These are phyloP conservation scores for Gymnocypris eckloni DNA, from an alignment of 2,797 vertebrate genomes.

Conservation along the genomic window DNA sequence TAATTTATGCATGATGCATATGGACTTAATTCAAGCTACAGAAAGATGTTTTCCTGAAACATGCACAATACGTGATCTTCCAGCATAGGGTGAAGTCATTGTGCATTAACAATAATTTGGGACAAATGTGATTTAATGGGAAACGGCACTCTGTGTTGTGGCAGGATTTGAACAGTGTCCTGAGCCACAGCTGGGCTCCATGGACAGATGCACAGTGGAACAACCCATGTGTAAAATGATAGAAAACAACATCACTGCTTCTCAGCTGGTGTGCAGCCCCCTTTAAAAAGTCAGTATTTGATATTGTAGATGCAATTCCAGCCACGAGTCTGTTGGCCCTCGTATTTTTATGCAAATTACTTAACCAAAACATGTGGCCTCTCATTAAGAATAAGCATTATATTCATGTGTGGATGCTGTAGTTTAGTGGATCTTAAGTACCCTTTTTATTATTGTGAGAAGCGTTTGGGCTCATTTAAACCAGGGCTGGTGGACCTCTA, in stretches of 20 bases:
- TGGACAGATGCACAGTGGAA: background rate
- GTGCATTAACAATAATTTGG: background rate
- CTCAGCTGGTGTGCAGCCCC: background rate
- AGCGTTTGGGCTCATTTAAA: background rate
- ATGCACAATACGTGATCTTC: background rate
- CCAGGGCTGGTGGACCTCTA: background rate
- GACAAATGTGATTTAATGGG: constrained; percentile 4
- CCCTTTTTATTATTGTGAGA: background rate
- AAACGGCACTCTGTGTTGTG: background rate
- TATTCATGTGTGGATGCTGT: background rate
- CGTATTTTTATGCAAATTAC: background rate
- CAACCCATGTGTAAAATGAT: background rate
- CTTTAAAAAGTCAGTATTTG: background rate
- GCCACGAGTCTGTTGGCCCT: background rate
- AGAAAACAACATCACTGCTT: background rate
- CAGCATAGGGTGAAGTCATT: background rate
- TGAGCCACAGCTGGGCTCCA: background rate
- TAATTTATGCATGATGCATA: background rate
- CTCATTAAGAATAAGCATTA: background rate
- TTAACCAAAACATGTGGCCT: background rate
- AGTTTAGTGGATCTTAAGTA: background rate
- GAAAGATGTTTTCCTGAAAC: background rate
- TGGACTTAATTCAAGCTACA: background rate
- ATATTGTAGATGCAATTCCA: too few species aligned
- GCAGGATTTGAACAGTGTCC: background rate